Evolutionary conservation across 2,888 invertebrate species (phyloP), one percentile per base, ranked within the genome.

Genomic region (Sesia apiformis): DNA sequence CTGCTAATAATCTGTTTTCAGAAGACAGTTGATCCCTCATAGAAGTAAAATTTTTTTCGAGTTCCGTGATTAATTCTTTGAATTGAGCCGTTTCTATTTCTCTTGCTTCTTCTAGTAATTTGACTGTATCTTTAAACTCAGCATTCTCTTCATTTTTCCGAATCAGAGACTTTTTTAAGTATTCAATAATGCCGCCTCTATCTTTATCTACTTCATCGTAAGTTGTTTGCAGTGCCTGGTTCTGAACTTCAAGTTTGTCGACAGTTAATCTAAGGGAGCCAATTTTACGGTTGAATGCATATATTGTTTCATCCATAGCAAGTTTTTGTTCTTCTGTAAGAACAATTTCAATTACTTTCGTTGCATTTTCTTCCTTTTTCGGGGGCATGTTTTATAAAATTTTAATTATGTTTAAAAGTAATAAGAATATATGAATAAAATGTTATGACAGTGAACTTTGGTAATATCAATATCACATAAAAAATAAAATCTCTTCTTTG

Each of bases 21-120:
- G 96, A 95, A 3, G 93, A 94, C 4, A 97, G 85, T 70, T 95
- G 95, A 66, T 96, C 97, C 64, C 95, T 94, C 93, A 94, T 95
- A 38, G 92, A 91, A 55, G 91, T 92, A 66, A 93, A 96, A 74
- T 97, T 92, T 66, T 91, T 90, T 76, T 95, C 91, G 76, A 96
- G 82, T 69, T 93, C 91, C 7, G 84, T 79, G 39, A 95, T 92
- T 60, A 92, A 93, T 63, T 91, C 90, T 62, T 93, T 91, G 64
- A 91, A 94, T 50, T 90, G 86, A 23, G 90, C 86, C 7, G 91
- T 92, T 80, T 95, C 95, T 38, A 92, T 90, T 64, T 93, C 92
- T 58, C 94, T 90, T 0, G 90, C 87, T 66, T 93, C 91, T 72
- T 96, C 94, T 43, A 96, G 84, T 0, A 95, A 96, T 54, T 90